A percentile compares a stretch with the other conserved stretches of the same genome.
These are phyloP conservation scores for Entomyzon cyanotis DNA, from an alignment of 2,113 vertebrate species.

Conservation along the genomic window DNA sequence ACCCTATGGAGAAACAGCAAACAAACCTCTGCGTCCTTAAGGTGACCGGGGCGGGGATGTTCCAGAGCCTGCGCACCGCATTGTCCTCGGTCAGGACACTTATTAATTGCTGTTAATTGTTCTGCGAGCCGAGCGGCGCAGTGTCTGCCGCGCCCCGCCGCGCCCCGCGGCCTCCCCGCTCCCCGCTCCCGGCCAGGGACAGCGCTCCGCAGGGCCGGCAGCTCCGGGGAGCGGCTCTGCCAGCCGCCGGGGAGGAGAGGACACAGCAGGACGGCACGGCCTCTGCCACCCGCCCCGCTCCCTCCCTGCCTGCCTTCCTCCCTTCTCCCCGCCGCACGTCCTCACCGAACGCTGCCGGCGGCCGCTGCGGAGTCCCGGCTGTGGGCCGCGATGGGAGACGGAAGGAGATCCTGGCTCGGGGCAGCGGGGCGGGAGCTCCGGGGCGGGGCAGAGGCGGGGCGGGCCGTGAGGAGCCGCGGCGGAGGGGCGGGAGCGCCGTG, in stretches of 20 bases:
- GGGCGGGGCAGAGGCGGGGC: neutral
- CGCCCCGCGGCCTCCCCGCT: no score
- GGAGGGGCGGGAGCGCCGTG: neutral
- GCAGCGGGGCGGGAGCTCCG: neutral
- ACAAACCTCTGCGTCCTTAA: neutral
- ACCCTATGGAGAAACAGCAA: neutral
- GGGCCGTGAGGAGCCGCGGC: no score
- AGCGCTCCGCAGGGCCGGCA: neutral
- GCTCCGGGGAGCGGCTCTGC: neutral
- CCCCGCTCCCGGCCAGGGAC: no score
- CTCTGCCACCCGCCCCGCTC: no score
- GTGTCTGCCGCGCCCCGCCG: neutral
- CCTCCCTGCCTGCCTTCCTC: neutral
- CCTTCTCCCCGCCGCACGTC: neutral
- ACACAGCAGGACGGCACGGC: neutral
- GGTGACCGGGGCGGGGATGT: neutral
- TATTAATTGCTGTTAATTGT: fast-evolving
- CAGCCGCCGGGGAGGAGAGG: neutral
- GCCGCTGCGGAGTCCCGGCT: no score
- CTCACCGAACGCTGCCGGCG: neutral
- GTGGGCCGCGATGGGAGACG: neutral
- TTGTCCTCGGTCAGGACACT: neutral
- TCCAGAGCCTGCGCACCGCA: neutral
- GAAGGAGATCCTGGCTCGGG: neutral
- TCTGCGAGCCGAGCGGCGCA: neutral